phyloP scores from a whole-genome alignment of 2,888 invertebrate species.

The Philaethria dido region DNA sequence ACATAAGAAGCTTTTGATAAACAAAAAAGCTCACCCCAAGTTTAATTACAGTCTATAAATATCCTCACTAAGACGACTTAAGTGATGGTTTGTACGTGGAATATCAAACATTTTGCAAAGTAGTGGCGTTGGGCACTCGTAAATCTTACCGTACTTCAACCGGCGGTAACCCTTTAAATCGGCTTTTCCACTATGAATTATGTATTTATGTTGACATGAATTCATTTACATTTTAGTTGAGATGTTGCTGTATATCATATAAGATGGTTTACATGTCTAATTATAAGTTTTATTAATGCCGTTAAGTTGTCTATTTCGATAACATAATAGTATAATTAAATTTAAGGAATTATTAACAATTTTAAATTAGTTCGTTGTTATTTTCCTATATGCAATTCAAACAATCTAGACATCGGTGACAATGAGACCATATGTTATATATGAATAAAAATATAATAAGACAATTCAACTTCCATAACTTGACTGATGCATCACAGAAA shows the following conservation, averaged over 20 bases:
- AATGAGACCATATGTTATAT: too few species aligned
- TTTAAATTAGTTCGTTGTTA: too few species aligned
- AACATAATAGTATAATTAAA: too few species aligned
- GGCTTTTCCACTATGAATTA: constrained; percentile 22
- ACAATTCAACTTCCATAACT: too few species aligned
- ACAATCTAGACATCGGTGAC: too few species aligned
- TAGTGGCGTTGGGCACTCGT: constrained; percentile 8
- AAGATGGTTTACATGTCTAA: background rate
- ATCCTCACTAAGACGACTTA: constrained; percentile 14
- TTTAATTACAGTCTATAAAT: constrained; percentile 13
- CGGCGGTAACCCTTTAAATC: constrained; percentile 24
- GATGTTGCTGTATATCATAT: background rate
- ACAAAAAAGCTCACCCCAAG: background rate
- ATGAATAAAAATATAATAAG: too few species aligned
- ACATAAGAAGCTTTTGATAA: background rate
- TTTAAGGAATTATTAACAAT: too few species aligned
- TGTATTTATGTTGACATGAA: constrained; percentile 20
- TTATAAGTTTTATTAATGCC: constrained; percentile 1
- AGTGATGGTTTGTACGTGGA: constrained; percentile 11
- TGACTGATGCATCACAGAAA: too few species aligned
- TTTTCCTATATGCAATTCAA: too few species aligned
- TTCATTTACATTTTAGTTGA: constrained; percentile 11
- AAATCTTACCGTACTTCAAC: constrained; percentile 6
- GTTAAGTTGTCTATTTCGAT: background rate
- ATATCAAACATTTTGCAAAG: constrained; percentile 10